These are phyloP conservation scores for Tinamus guttatus DNA, from an alignment of 2,113 vertebrate species.

Conservation along the genomic window DNA sequence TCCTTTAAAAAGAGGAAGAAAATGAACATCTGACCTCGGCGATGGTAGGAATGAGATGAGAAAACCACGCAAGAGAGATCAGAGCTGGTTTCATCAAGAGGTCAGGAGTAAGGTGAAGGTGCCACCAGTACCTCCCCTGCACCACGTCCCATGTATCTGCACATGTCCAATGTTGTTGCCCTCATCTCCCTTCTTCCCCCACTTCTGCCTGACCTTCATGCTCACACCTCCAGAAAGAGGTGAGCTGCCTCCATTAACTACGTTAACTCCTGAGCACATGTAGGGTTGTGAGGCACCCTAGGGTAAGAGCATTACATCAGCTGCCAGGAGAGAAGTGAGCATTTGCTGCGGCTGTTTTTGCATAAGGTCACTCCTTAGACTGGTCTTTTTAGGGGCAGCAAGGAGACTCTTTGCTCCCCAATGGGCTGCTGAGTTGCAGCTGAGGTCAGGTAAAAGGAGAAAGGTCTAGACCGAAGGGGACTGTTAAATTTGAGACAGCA, in stretches of 20 bases:
- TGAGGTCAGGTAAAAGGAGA: neutral
- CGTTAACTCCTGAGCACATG: neutral
- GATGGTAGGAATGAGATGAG: neutral
- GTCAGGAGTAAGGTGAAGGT: neutral
- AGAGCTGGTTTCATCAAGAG: neutral
- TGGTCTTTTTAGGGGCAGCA: neutral
- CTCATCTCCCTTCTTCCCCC: neutral
- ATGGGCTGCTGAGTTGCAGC: neutral
- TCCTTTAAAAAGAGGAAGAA: neutral
- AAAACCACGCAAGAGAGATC: neutral
- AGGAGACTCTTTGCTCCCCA: neutral
- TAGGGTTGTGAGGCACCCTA: neutral
- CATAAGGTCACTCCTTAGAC: neutral
- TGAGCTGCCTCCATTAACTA: neutral
- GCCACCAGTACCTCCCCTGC: neutral
- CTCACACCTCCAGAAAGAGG: fast-evolving
- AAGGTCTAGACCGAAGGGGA: neutral
- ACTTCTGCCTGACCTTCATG: neutral
- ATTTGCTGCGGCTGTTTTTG: neutral
- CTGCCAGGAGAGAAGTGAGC: fast-evolving
- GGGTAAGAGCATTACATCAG: neutral
- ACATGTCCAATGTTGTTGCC: neutral
- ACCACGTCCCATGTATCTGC: neutral
- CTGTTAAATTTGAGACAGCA: neutral
- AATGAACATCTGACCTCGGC: neutral